Conservation (phyloP, 2,888 invertebrate genomes). For the Ctena decussata region DNA sequence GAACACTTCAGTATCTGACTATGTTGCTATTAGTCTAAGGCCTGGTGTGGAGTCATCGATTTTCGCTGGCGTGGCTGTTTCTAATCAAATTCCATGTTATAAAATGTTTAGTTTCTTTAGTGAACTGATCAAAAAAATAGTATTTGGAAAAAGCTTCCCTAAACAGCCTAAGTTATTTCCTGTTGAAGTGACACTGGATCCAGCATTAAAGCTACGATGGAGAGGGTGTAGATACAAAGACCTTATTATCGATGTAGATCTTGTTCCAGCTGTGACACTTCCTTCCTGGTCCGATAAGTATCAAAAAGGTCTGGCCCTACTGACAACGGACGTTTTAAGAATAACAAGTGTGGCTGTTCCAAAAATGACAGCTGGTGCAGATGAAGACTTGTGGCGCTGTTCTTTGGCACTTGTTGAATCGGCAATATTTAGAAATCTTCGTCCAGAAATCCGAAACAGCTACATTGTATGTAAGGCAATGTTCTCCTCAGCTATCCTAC, state of each 20-base stretch:
- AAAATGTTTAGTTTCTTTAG: constrained; percentile 46
- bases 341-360: constrained; percentile 46
- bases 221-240: constrained; percentile 49
- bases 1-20: constrained; percentile 41
- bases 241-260: constrained; percentile 48
- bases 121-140: constrained; percentile 22
- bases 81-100: constrained; percentile 27
- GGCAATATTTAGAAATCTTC: constrained; percentile 50
- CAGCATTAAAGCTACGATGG: constrained; percentile 42
- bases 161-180: constrained; percentile 31
- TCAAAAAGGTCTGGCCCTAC: constrained; percentile 9
- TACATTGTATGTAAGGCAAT: constrained; percentile 50
- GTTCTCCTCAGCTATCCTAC: constrained; percentile 26
- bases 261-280: constrained; percentile 56
- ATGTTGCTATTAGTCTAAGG: constrained; percentile 31
- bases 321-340: constrained; percentile 29
- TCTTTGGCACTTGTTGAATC: constrained; percentile 52
- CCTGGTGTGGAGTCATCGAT: not conserved
- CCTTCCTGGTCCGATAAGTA: constrained; percentile 43
- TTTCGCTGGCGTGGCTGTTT: constrained; percentile 17
- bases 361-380: constrained; percentile 40
- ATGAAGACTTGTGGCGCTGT: constrained; percentile 57
- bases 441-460: constrained; percentile 46
- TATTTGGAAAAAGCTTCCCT: constrained; percentile 45
- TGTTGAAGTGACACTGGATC: constrained; percentile 46